Percentiles rank a stretch among this genome's conserved stretches.
Conservation (phyloP, 2,888 invertebrate genomes). For the Drosophila kambysellisi region DNA sequence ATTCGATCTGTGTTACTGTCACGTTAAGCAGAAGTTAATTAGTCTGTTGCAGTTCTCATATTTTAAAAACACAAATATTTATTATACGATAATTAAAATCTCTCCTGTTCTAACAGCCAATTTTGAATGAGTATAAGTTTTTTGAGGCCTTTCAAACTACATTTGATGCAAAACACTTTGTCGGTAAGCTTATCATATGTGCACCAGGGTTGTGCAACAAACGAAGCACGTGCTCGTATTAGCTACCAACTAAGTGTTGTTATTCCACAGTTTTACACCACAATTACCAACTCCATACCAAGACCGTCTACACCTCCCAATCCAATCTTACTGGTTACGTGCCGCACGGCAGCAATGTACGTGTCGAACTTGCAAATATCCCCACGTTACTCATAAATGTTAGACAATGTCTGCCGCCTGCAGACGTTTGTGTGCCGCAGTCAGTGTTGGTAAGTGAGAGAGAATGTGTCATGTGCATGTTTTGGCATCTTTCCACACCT, state of each 20-base stretch:
- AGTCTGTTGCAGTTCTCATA: slow-evolving; percentile 10
- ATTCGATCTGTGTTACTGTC: slow-evolving; percentile 15
- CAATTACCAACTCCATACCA: slow-evolving; percentile 66
- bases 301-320: slow-evolving; percentile 6
- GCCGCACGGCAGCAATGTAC: slow-evolving; percentile 56
- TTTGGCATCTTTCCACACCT: slow-evolving; percentile 44
- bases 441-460: slow-evolving; percentile 41
- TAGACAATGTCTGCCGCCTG: slow-evolving; percentile 66
- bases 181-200: slow-evolving; percentile 18
- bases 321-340: slow-evolving; percentile 59
- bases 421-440: slow-evolving; percentile 2
- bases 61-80: background rate
- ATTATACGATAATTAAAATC: slow-evolving; percentile 1
- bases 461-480: slow-evolving; percentile 59
- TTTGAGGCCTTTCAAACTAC: background rate
- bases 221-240: slow-evolving; percentile 70
- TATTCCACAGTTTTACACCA: slow-evolving; percentile 78
- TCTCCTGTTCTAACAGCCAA: background rate
- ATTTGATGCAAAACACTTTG: background rate
- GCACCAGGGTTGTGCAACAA: slow-evolving; percentile 52
- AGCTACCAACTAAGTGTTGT: slow-evolving; percentile 78
- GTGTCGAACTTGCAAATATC: slow-evolving; percentile 75
- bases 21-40: slow-evolving; percentile 62
- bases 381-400: slow-evolving; percentile 75
- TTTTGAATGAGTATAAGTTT: background rate